These are phyloP conservation scores for Meles meles DNA, from an alignment of 2,113 vertebrate genomes.

Conservation along the genomic window DNA sequence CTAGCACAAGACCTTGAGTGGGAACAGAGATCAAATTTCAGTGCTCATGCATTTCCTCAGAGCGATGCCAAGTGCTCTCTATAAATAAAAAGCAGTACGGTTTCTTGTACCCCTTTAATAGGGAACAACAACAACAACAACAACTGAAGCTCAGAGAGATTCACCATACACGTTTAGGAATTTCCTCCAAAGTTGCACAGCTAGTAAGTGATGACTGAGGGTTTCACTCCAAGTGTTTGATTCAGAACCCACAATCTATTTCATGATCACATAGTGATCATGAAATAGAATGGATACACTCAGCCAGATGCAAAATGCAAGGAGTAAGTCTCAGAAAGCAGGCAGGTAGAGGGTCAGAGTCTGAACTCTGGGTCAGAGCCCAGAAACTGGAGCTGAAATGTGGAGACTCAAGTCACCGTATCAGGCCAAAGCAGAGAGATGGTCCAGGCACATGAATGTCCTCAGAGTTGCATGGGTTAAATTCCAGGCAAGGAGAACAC, in stretches of 20 bases:
- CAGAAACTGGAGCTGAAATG: not conserved
- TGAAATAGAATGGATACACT: not conserved
- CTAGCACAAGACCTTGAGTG: rapidly evolving
- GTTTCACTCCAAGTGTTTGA: not conserved
- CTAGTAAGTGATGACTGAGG: not conserved
- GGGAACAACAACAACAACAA: not conserved
- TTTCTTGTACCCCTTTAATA: not conserved
- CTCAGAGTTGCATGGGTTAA: no score
- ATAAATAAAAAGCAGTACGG: not conserved
- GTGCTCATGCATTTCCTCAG: not conserved
- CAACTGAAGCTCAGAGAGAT: not conserved
- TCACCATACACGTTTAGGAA: not conserved
- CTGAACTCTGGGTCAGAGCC: not conserved
- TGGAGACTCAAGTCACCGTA: not conserved
- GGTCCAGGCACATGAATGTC: not conserved
- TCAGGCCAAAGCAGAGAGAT: not conserved
- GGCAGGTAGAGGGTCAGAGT: not conserved
- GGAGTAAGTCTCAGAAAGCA: not conserved
- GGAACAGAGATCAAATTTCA: not conserved
- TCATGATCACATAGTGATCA: no score
- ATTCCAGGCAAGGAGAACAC: not conserved
- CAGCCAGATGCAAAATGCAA: not conserved
- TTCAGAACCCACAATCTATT: not conserved
- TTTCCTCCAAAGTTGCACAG: not conserved
- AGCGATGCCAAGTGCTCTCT: not conserved